Evolutionary conservation across 2,113 vertebrate genomes (phyloP).

Genomic region (Macrotis lagotis): DNA sequence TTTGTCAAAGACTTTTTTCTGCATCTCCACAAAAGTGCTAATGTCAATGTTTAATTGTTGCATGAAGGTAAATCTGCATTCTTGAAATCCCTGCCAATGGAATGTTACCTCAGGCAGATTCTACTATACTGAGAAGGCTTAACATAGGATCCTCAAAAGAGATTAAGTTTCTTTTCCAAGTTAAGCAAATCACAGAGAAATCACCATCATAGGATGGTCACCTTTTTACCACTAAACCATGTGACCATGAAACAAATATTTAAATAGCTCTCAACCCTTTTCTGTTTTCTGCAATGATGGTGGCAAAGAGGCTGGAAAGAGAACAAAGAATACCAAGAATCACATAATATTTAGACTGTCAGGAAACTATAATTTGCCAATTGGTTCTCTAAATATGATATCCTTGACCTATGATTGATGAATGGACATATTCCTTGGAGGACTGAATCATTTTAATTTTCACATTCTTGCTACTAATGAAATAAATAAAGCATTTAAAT

Average conservation of each 20-base stretch:
- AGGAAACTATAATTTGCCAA: not conserved
- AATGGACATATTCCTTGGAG: not conserved
- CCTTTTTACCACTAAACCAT: not conserved
- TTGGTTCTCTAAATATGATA: not conserved
- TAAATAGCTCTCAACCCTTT: not conserved
- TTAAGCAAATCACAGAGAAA: not conserved
- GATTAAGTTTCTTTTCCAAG: not conserved
- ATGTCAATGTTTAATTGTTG: not conserved
- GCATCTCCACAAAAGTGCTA: not conserved
- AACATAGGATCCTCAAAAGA: not conserved
- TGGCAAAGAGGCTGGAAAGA: not conserved
- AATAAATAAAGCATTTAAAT: not conserved
- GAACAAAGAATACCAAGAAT: not conserved
- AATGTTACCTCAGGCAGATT: not conserved
- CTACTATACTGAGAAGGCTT: not conserved
- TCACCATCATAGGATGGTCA: not conserved
- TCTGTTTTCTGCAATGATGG: not conserved
- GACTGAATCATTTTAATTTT: not conserved
- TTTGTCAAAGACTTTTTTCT: not conserved
- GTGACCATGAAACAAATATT: not conserved
- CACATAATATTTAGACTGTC: not conserved
- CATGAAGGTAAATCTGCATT: not conserved
- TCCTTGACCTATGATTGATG: not conserved
- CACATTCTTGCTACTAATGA: not conserved
- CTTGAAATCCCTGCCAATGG: not conserved